Evolutionary conservation across 2,113 vertebrate species (phyloP), one percentile per base, ranked within the genome.

Genomic region (Andinoacara biseriatus): DNA sequence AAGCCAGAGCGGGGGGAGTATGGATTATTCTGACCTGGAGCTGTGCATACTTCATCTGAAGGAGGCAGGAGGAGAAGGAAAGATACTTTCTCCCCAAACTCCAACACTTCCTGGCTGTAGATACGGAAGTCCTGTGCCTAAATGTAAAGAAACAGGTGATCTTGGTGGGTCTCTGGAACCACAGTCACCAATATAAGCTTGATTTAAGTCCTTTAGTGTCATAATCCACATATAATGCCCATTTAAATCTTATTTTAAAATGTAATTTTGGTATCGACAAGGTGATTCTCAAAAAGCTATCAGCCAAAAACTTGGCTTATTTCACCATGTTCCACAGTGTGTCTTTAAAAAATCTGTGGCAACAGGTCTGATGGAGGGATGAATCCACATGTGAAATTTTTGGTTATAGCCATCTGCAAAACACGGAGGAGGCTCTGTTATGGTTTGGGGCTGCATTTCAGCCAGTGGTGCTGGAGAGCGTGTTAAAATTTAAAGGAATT

Each of bases 81-180:
- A 67, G 97, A 98, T 82, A 98, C 97, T 61, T 96, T 95, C 46
- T 94, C 96, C 35, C 97, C 96, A 24, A 98, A 97, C 76, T 98
- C 97, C 84, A 98, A 91, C 86, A 98, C 97, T 86, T 98, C 97
- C 69, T 97, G 96, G 83, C 95, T 96, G 92, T 98, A 98, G 81
- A 98, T 92, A n/a, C 97, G 96, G 90, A 98, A 98, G 59, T 97
- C 95, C 89, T 96, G 97, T 10, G 95, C 96, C 97, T 98, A 81
- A 31, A 93, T 5, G 74, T 52, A 83, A 13, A 82, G 11, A 78
- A 10, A 74, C 10, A 65, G 14, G 10, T 15, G 20, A 84, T 20
- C 57, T 74, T 33, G 20, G 31, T 33, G 3, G 10, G 38, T n/a
- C 7, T 43, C n/a, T 33, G 24, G 46, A 49, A 54, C 46, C 67